Evolutionary conservation across 2,797 vertebrate genomes (phyloP).

Genomic region (Benthosema pterotum): DNA sequence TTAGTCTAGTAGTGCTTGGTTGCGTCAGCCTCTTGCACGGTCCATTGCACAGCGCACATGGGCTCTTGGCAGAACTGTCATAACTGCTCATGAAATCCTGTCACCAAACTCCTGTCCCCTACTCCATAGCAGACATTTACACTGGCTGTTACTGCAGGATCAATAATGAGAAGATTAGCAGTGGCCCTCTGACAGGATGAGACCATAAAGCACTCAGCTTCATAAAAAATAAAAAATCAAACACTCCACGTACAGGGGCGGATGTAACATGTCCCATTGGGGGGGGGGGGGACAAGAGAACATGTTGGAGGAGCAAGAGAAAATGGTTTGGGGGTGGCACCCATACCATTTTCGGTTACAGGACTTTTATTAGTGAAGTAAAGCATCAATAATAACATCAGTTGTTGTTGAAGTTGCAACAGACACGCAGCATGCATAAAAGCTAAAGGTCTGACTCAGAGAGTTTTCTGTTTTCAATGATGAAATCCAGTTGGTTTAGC

Average conservation of each 20-base stretch:
- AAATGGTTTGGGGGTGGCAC: too few relatives aligned
- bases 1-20: background rate
- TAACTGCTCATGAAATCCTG: slow-evolving; percentile 46
- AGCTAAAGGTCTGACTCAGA: too few relatives aligned
- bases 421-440: too few relatives aligned
- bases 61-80: slow-evolving; percentile 11
- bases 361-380: too few relatives aligned
- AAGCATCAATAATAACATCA: too few relatives aligned
- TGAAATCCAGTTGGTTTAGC: too few relatives aligned
- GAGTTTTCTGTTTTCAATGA: too few relatives aligned
- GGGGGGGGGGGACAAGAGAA: too few relatives aligned
- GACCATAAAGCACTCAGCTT: slow-evolving; percentile 38
- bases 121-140: slow-evolving; percentile 34
- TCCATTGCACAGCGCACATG: slow-evolving; percentile 39
- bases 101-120: slow-evolving; percentile 36
- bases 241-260: background rate
- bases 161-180: slow-evolving; percentile 31
- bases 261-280: too few relatives aligned
- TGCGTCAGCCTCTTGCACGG: slow-evolving; percentile 15
- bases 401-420: too few relatives aligned
- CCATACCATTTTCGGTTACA: too few relatives aligned
- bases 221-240: slow-evolving; percentile 37
- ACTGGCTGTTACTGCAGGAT: slow-evolving; percentile 51
- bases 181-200: slow-evolving; percentile 28
- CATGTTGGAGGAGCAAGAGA: too few relatives aligned